Conservation (phyloP, 53 echinoderm and acorn worm genomes). For the Astropecten irregularis region DNA sequence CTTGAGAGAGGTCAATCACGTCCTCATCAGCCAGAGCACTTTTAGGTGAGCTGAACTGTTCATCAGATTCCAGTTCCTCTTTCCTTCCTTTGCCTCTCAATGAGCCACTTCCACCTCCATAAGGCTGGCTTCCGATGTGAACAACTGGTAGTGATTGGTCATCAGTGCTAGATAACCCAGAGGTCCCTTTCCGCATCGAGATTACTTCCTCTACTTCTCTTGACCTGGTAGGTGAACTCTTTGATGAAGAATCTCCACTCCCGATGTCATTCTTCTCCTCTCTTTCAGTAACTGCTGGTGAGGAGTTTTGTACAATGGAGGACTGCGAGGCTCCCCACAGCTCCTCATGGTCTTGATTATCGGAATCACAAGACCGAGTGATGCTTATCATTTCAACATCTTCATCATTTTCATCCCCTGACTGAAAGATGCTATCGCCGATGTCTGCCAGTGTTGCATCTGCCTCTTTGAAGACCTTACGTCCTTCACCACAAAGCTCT, state of each 20-base stretch:
- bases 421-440: conserved; percentile 33
- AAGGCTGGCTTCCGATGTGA: conserved; percentile 20
- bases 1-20: conserved; percentile 51
- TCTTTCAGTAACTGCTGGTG: background rate
- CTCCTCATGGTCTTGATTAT: background rate
- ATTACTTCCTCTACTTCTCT: too few species aligned
- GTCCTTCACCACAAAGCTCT: background rate
- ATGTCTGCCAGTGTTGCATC: conserved; percentile 43
- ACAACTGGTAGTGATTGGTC: conserved; percentile 16
- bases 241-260: conserved; percentile 6
- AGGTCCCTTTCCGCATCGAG: background rate
- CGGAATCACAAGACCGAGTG: background rate
- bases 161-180: background rate
- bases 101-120: background rate
- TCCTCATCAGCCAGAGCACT: background rate
- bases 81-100: background rate
- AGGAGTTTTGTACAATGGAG: background rate
- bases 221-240: too few species aligned
- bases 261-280: background rate
- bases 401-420: background rate
- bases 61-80: background rate
- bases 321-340: background rate
- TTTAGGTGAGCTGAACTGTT: background rate
- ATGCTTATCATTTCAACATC: background rate
- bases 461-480: background rate